Evolutionary conservation across 2,888 invertebrate genomes (phyloP), one percentile per base, ranked within the genome.

Genomic region (Troides aeacus): DNA sequence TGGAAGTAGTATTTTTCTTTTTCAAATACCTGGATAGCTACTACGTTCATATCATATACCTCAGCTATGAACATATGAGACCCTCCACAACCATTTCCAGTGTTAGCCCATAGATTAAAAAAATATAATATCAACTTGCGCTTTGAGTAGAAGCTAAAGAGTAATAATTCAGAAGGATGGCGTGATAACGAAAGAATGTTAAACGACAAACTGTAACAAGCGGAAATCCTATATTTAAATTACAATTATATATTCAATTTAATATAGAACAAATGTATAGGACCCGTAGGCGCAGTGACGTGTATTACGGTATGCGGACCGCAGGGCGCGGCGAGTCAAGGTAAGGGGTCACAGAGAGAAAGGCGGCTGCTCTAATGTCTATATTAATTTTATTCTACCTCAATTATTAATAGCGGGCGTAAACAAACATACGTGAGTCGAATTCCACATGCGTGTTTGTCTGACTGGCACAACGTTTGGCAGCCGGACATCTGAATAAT

Each of bases 301-400:
- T 85, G 83, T 84, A 83, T 79, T 75, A 66, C 76, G 84, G 87
- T 81, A 86, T 85, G 87, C 86, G 76, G 79, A 81, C 84, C 83
- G 78, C 79, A 85, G 85, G 90, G 92, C 86, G 91, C 87, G 91
- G 84, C 91, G 79, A 89, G 91, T 91, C 91, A 91, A 91, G 92
- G 92, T 82, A 77, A 89, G 85, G 82, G 92, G 92, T 91, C 91
- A 89, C 59, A 53, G 70, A 85, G 86, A 87, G 91, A 91, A 91
- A 91, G 92, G 91, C 85, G 82, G 73, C 76, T 56, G 57, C 69
- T 69, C 82, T 84, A 81, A 85, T 84, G 85, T 86, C 83, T 86
- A 81, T 81, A 82, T 87, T 85, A 84, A 87, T 84, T 85, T 82
- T 79, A 80, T 80, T 78, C 77, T 79, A 71, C 72, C 67, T 68